A percentile compares a stretch with the other conserved stretches of the same genome.
phyloP scores from a whole-genome alignment of 2,797 vertebrate species.

The Cyclopterus lumpus region DNA sequence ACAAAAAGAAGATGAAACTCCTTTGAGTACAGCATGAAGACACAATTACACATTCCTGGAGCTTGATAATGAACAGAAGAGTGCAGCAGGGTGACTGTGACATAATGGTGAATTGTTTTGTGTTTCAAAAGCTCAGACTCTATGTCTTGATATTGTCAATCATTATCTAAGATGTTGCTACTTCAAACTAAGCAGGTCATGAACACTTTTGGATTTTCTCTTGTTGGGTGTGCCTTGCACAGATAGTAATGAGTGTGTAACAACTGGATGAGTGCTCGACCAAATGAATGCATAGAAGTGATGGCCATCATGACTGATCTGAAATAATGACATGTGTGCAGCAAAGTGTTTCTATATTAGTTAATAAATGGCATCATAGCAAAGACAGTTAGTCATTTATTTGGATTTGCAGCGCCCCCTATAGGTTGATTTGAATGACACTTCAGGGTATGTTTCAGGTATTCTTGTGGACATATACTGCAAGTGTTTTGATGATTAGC shows the following conservation, averaged over 20 bases:
- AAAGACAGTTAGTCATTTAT: too few species aligned
- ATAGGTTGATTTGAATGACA: too few species aligned
- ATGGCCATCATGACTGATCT: too few species aligned
- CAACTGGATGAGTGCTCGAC: too few species aligned
- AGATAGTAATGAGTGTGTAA: neutral
- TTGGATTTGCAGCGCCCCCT: too few species aligned
- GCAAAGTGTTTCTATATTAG: too few species aligned
- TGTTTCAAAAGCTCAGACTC: constrained; percentile 26
- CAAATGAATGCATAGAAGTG: neutral
- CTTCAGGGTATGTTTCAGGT: too few species aligned
- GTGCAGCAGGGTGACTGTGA: constrained; percentile 25
- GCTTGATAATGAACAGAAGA: constrained; percentile 46
- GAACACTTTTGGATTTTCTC: neutral
- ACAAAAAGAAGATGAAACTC: constrained; percentile 30
- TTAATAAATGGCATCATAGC: too few species aligned
- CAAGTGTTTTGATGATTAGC: too few species aligned
- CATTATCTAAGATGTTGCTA: neutral
- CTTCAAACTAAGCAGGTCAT: neutral
- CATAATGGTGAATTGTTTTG: constrained; percentile 29
- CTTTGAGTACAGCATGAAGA: constrained; percentile 41
- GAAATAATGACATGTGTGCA: too few species aligned
- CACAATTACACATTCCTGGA: constrained; percentile 44
- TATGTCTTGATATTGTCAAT: neutral
- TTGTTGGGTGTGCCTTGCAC: neutral
- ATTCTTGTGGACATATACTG: too few species aligned